Evolutionary conservation across 2,888 invertebrate species (phyloP).

Genomic region (Archaeoteleia sp.): DNA sequence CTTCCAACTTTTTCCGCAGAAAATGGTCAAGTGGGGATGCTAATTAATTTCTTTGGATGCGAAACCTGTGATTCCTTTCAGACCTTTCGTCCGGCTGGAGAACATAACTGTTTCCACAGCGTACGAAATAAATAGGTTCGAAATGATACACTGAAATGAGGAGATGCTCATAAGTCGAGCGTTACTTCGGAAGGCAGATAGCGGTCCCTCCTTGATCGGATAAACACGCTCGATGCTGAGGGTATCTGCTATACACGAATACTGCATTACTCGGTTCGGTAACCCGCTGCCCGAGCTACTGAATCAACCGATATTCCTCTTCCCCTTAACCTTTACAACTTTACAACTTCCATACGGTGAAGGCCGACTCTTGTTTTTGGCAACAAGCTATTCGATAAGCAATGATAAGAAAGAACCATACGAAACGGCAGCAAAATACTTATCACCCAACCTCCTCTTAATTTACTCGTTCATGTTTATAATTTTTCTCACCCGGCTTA

Average conservation of each 20-base stretch:
- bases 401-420: slow-evolving; percentile 61
- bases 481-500: slow-evolving; percentile 19
- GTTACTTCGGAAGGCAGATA: slow-evolving; percentile 55
- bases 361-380: slow-evolving; percentile 57
- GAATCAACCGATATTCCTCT: slow-evolving; percentile 64
- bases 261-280: slow-evolving; percentile 67
- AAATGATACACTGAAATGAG: slow-evolving; percentile 33
- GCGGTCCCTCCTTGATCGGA: slow-evolving; percentile 61
- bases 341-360: slow-evolving; percentile 54
- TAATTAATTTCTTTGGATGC: too few relatives aligned
- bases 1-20: slow-evolving; percentile 7
- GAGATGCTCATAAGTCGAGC: slow-evolving; percentile 39
- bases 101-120: too few relatives aligned
- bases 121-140: slow-evolving; percentile 33
- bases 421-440: slow-evolving; percentile 49
- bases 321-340: slow-evolving; percentile 42
- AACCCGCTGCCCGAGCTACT: slow-evolving; percentile 63
- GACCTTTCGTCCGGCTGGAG: too few relatives aligned
- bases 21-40: too few relatives aligned
- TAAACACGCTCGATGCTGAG: slow-evolving; percentile 51
- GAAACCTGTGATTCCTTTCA: too few relatives aligned
- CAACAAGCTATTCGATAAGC: slow-evolving; percentile 59
- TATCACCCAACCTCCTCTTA: slow-evolving; percentile 59
- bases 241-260: slow-evolving; percentile 61
- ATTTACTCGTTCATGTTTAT: slow-evolving; percentile 53